Conservation (phyloP, 1,140 invertebrate species). For the Polypedilum vanderplanki region DNA sequence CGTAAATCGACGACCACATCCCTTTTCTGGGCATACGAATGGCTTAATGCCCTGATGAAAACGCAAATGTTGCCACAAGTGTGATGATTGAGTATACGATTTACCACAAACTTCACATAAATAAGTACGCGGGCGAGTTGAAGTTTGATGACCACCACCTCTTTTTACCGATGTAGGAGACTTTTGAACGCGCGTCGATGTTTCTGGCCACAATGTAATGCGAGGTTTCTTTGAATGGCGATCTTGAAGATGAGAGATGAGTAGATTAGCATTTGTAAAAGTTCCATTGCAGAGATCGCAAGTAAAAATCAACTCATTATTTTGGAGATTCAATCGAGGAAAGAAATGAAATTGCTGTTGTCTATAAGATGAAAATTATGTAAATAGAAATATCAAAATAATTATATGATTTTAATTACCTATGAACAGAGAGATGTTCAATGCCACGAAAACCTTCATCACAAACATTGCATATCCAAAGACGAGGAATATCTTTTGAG, state of each 20-base stretch:
- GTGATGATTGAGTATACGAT: constrained; percentile 54
- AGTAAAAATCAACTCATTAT: constrained; percentile 34
- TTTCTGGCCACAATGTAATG: background rate
- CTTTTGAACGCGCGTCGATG: background rate
- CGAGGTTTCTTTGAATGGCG: constrained; percentile 40
- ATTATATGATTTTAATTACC: constrained; percentile 37
- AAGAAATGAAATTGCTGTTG: constrained; percentile 39
- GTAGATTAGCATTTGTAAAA: constrained; percentile 43
- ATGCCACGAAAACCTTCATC: constrained; percentile 40
- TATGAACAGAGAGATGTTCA: constrained; percentile 45
- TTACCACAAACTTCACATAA: constrained; percentile 54
- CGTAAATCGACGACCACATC: constrained; percentile 55
- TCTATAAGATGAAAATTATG: constrained; percentile 35
- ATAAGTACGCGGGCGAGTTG: constrained; percentile 45
- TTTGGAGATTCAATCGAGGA: constrained; percentile 35
- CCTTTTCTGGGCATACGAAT: constrained; percentile 51
- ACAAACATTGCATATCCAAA: constrained; percentile 46
- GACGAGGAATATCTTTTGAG: constrained; percentile 36
- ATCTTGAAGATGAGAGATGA: constrained; percentile 43
- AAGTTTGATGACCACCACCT: constrained; percentile 37
- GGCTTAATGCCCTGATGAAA: constrained; percentile 55
- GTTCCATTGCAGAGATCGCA: constrained; percentile 40
- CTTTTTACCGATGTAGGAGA: background rate
- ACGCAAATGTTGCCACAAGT: constrained; percentile 54
- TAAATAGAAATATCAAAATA: constrained; percentile 38